Base-by-base conservation (phyloP, 2,797 vertebrate species). In the Peromyscus melanophrys region DNA sequence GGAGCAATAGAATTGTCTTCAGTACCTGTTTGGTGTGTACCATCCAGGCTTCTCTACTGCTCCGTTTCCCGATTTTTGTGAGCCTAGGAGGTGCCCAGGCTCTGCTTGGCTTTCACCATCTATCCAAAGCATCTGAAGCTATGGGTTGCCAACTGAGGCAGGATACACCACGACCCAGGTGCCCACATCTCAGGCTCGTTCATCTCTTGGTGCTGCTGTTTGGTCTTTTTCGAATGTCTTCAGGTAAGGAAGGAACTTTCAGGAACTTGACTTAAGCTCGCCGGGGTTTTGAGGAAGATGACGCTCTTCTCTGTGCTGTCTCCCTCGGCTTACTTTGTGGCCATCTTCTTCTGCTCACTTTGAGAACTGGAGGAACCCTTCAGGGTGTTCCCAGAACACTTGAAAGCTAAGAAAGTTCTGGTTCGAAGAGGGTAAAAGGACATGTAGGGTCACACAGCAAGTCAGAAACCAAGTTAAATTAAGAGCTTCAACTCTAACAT, bases 231-330 rank as follows among this genome's bases (percentile, higher is more conserved):
- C 2, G 1, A 67, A 37, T 13, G 19, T 67, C 73, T 81, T 93
- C 90, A 97, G 98, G 97, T 98, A 98, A 97, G 96, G 37, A 89
- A 75, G 96, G 40, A 89, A 52, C 59, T 84, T 89, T 46, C 46
- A 83, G 82, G 75, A 94, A 80, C 19, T 43, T 94, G 23, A 61
- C 83, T 27, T 61, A 92, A 69, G 34, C n/a, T 63, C 2, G 9
- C 57, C 12, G 6, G 25, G 25, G 63, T 59, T 87, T 75, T 84
- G 57, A 55, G 65, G 57, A 90, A 91, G 21, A 67, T n/a, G 9
- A 23, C 25, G 31, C 40, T 27, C 29, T 59, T 94, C 52, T 91
- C n/a, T 75, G 49, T 61, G 59, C 29, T 16, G 27, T 4, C 4
- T 69, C 34, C 16, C 12, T 40, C 63, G 0, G 37, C 19, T 71